Percentiles rank a stretch among this genome's conserved stretches.
phyloP scores from a whole-genome alignment of 2,113 vertebrate genomes.

The Lipophrys pholis region DNA sequence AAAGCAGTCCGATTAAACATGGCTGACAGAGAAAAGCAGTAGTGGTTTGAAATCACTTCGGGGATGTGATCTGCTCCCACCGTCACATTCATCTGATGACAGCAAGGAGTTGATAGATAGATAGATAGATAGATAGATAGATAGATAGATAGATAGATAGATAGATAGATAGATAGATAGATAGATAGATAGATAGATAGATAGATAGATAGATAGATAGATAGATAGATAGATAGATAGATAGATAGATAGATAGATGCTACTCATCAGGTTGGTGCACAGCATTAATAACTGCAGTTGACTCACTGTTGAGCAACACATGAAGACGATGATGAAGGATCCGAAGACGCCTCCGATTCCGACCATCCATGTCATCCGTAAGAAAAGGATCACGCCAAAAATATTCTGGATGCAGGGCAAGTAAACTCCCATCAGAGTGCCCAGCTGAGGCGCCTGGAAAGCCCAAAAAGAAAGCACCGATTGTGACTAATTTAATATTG shows the following conservation, averaged over 20 bases:
- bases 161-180: no score
- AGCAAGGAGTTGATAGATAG: no score
- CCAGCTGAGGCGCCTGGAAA: constrained; percentile 92
- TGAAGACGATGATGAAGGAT: constrained; percentile 94
- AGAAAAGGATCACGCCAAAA: constrained; percentile 97
- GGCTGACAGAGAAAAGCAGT: neutral
- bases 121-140: no score
- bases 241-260: no score
- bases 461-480: constrained; percentile 16
- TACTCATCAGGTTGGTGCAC: no score
- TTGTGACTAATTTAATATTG: neutral
- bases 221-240: no score
- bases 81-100: no score
- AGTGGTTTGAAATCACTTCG: neutral
- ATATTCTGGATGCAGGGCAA: constrained; percentile 98
- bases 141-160: no score
- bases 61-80: neutral
- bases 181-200: no score
- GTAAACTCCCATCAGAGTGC: constrained; percentile 98
- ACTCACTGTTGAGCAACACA: constrained; percentile 98
- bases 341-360: constrained; percentile 93
- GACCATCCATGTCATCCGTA: constrained; percentile 98
- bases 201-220: no score
- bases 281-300: neutral
- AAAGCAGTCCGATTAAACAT: constrained; percentile 17